A percentile compares a stretch with the other conserved stretches of the same genome.
These are phyloP conservation scores for Stigmatopora nigra DNA, from an alignment of 2,113 vertebrate genomes.

Conservation along the genomic window DNA sequence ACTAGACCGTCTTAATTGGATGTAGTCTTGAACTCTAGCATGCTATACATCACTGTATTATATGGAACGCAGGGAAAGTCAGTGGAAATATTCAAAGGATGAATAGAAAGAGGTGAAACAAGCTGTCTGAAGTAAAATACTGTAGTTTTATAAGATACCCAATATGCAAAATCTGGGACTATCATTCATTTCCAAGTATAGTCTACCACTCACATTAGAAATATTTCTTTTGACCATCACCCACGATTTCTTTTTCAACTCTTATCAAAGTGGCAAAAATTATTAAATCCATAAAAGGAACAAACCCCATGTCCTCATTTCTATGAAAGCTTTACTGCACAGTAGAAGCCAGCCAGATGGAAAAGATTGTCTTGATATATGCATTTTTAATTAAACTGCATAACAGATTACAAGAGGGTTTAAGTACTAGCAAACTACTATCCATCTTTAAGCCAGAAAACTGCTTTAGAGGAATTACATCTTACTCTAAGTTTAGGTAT, in stretches of 20 bases:
- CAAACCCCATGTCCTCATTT: slow-evolving; percentile 2
- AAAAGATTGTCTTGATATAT: not conserved
- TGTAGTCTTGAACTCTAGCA: slow-evolving; percentile 1
- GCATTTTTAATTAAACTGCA: not conserved
- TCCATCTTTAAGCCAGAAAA: not conserved
- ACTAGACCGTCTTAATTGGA: slow-evolving; percentile 15
- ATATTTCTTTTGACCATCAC: not conserved
- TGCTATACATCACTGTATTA: not conserved
- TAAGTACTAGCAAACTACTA: not conserved
- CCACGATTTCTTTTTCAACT: not conserved
- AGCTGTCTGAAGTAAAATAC: not conserved
- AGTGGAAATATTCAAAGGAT: not conserved
- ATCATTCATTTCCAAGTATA: no score
- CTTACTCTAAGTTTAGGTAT: no score
- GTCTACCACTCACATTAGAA: not conserved
- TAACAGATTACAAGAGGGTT: not conserved
- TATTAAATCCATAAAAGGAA: slow-evolving; percentile 2
- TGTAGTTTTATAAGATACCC: no score
- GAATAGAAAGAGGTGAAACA: not conserved
- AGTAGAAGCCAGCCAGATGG: not conserved
- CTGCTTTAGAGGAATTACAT: not conserved
- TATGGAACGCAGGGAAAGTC: not conserved
- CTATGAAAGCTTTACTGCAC: slow-evolving; percentile 1
- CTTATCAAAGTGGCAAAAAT: not conserved
- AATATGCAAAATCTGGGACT: no score